Evolutionary conservation across 1,140 invertebrate species (phyloP), one percentile per base, ranked within the genome.

Genomic region (Dreissena polymorpha): DNA sequence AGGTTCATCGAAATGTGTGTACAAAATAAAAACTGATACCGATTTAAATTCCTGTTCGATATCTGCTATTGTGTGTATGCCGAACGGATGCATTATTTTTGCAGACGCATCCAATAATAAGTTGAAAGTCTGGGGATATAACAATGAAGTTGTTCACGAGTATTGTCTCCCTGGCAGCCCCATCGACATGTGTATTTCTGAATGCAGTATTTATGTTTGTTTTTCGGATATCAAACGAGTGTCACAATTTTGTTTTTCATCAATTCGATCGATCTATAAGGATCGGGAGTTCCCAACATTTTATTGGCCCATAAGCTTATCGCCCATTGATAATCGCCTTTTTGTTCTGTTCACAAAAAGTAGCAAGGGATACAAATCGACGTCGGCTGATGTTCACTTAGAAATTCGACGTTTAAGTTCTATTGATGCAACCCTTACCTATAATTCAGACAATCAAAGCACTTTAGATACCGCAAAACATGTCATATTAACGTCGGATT

Each of bases 151-250:
- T 16, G 0, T n/a, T 13, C 12, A 23, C 7, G 13, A 27, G 10
- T n/a, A 16, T 49, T 18, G 50, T 55, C n/a, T 49, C 12, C 21
- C 21, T n/a, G 53, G 21, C 10, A 64, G 21, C 18, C 73, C 73
- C 18, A 63, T 75, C 18, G 73, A 75, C 53, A 6, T 75, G 57
- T 64, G 73, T 29, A 16, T 49, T 64, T 23, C 16, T 18, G 63
- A 57, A 29, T 16, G 25, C 0, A 49, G 21, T n/a, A 12, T 12
- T 3, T 25, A 64, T 10, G 57, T 18, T n/a, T 29, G 63, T 7
- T 12, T 63, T 13, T 63, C 21, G 49, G 55, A 63, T 10, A 49
- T 29, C n/a, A 50, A 10, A 7, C 63, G 21, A 27, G 21, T 18
- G 14, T 16, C 65, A 10, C 63, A 64, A 5, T 64, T 18, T 64